Percentiles rank a stretch among this genome's conserved stretches.
phyloP scores from a whole-genome alignment of 1,140 invertebrate genomes.

The Drosophila obscura region DNA sequence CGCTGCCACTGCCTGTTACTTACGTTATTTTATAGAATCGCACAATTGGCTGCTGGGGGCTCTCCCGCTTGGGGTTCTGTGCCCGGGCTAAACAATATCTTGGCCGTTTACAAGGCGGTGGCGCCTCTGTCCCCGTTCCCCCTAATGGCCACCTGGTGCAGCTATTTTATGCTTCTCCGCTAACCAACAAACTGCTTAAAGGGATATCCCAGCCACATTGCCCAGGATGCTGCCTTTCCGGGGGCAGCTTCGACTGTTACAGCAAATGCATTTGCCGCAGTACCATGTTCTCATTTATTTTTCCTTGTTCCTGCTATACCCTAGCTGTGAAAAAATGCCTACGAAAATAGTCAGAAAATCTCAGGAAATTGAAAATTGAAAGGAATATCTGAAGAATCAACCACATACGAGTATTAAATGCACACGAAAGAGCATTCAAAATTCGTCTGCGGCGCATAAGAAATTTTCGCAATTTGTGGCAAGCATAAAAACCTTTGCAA shows the following conservation, averaged over 20 bases:
- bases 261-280: slow-evolving; percentile 44
- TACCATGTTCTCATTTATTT: not conserved
- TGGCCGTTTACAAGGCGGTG: slow-evolving; percentile 39
- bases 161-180: slow-evolving; percentile 74
- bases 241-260: slow-evolving; percentile 29
- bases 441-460: not conserved
- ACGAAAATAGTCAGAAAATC: too few relatives aligned
- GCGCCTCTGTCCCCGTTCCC: slow-evolving; percentile 46
- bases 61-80: slow-evolving; percentile 5
- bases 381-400: too few relatives aligned
- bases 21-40: slow-evolving; percentile 65
- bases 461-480: slow-evolving; percentile 36
- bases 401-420: not conserved
- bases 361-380: too few relatives aligned
- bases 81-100: slow-evolving; percentile 66
- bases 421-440: slow-evolving; percentile 13
- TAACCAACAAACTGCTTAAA: slow-evolving; percentile 80
- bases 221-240: slow-evolving; percentile 13
- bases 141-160: slow-evolving; percentile 80
- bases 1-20: slow-evolving; percentile 30
- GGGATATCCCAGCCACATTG: slow-evolving; percentile 46
- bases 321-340: not conserved
- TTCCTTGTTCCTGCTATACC: not conserved
- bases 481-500: slow-evolving; percentile 62
- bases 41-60: slow-evolving; percentile 54